Evolutionary conservation across 2,888 invertebrate genomes (phyloP).

Genomic region (Itoplectis maculator): DNA sequence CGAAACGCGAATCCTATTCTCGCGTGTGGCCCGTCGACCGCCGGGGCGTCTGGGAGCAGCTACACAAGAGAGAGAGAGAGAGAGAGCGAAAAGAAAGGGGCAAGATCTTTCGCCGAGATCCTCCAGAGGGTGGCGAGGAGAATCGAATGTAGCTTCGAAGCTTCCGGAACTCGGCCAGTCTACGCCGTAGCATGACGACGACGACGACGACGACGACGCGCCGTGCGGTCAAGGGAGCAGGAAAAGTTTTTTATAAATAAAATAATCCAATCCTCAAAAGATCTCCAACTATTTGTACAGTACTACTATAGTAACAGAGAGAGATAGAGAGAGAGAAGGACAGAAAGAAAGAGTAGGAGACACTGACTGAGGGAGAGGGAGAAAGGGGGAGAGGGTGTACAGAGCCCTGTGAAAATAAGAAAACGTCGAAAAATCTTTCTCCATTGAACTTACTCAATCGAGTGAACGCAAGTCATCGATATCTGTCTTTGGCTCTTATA

Average conservation of each 20-base stretch:
- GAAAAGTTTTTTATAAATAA: slow-evolving; percentile 31
- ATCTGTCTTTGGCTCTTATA: not conserved
- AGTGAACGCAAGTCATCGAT: slow-evolving; percentile 33
- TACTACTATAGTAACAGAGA: not conserved
- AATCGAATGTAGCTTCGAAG: slow-evolving; percentile 22
- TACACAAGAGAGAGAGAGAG: no score
- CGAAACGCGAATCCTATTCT: slow-evolving; percentile 38
- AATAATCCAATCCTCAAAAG: slow-evolving; percentile 39
- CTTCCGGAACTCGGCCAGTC: slow-evolving; percentile 23
- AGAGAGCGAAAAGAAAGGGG: slow-evolving; percentile 14
- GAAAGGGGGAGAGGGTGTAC: no score
- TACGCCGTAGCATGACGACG: not conserved
- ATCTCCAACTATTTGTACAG: slow-evolving; percentile 12
- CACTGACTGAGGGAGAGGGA: no score
- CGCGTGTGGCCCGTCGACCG: not conserved
- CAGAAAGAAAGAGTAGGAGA: no score
- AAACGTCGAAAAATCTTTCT: slow-evolving; percentile 18
- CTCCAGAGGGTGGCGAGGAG: slow-evolving; percentile 19
- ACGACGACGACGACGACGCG: no score
- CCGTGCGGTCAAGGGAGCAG: slow-evolving; percentile 17
- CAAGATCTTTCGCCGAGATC: slow-evolving; percentile 14
- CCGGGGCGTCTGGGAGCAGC: not conserved
- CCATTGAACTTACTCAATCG: slow-evolving; percentile 30
- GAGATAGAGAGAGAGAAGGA: no score
- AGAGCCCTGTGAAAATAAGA: slow-evolving; percentile 4